Conservation (phyloP, 1,140 invertebrate genomes). For the Metaphire vulgaris region DNA sequence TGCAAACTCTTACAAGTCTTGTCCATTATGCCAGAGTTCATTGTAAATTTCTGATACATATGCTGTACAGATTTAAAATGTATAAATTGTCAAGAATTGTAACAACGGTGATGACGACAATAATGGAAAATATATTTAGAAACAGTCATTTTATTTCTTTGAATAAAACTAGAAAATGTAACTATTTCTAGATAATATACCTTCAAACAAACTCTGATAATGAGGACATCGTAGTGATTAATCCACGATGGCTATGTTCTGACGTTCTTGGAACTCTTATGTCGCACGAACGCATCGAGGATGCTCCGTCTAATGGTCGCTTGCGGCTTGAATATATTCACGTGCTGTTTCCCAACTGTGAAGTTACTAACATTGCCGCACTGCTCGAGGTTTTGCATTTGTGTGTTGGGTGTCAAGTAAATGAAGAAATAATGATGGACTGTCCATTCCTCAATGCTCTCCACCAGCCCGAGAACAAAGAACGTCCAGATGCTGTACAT, state of each 20-base stretch:
- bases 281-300: conserved; percentile 61
- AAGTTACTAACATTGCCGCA: conserved; percentile 50
- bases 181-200: conserved; percentile 17
- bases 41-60: too few species aligned
- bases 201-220: conserved; percentile 41
- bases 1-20: too few species aligned
- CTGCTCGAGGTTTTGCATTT: conserved; percentile 60
- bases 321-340: conserved; percentile 74
- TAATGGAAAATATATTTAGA: too few species aligned
- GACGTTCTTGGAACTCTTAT: conserved; percentile 67
- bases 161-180: too few species aligned
- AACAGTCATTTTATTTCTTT: too few species aligned
- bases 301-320: conserved; percentile 66
- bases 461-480: neutral
- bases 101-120: too few species aligned
- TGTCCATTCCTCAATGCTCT: neutral
- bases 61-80: too few species aligned
- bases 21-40: too few species aligned
- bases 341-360: conserved; percentile 65
- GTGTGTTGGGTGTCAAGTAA: conserved; percentile 70
- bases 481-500: neutral
- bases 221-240: conserved; percentile 66
- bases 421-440: conserved; percentile 53
- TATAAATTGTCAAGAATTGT: too few species aligned
- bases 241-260: conserved; percentile 68